Conservation (phyloP, 2,113 vertebrate species). For the Dasyurus viverrinus region DNA sequence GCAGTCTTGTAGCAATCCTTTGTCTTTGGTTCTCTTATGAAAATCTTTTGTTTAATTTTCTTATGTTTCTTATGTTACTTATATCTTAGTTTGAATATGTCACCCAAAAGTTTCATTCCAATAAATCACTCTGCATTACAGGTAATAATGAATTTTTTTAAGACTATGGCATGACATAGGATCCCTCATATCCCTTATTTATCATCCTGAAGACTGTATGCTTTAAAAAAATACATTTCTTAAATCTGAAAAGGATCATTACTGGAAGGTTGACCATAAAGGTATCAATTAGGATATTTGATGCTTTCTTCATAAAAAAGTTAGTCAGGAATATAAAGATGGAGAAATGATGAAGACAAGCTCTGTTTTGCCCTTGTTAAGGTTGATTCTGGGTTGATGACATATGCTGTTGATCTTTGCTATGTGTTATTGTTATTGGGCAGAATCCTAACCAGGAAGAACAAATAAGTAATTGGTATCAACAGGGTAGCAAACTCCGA, state of each 20-base stretch:
- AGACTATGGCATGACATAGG: neutral
- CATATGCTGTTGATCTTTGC: neutral
- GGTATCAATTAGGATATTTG: neutral
- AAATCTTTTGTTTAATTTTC: neutral
- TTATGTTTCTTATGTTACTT: neutral
- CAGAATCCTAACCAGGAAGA: neutral
- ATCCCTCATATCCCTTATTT: neutral
- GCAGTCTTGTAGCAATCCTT: neutral
- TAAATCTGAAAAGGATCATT: neutral
- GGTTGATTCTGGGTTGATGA: neutral
- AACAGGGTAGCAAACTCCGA: neutral
- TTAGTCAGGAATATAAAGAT: neutral
- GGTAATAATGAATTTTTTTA: neutral
- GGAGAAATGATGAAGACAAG: neutral
- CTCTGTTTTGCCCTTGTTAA: neutral
- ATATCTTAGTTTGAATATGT: neutral
- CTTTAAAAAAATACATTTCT: neutral
- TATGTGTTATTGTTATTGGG: neutral
- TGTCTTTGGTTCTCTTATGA: neutral
- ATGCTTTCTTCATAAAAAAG: neutral
- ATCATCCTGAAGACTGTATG: neutral
- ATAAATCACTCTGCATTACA: neutral
- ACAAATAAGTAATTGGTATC: neutral
- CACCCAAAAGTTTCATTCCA: neutral
- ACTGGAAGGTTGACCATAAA: neutral